Evolutionary conservation across 2,797 vertebrate genomes (phyloP).

Genomic region (Rhinophrynus dorsalis): DNA sequence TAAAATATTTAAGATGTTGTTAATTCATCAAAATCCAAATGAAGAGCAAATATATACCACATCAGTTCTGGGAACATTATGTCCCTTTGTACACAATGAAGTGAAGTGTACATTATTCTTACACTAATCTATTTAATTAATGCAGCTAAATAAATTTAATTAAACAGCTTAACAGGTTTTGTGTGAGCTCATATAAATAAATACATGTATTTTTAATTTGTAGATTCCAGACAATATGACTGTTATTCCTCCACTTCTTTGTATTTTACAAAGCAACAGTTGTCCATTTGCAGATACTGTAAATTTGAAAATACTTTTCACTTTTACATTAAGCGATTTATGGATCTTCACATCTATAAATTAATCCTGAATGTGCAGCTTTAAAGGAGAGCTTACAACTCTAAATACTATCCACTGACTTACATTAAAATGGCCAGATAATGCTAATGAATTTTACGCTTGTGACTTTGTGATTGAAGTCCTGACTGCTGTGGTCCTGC

Average conservation of each 20-base stretch:
- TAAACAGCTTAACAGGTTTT: slow-evolving; percentile 26
- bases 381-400: not conserved
- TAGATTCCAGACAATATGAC: not conserved
- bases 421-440: no score
- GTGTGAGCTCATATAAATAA: slow-evolving; percentile 20
- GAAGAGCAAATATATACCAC: not conserved
- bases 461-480: no score
- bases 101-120: slow-evolving; percentile 12
- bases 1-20: slow-evolving; percentile 9
- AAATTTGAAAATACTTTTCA: slow-evolving; percentile 18
- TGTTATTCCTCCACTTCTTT: not conserved
- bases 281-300: not conserved
- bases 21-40: not conserved
- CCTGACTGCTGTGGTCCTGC: no score
- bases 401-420: not conserved
- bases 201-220: slow-evolving; percentile 39
- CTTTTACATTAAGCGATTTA: not conserved
- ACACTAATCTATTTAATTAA: slow-evolving; percentile 45
- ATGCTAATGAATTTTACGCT: no score
- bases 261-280: slow-evolving; percentile 8
- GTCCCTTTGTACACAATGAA: slow-evolving; percentile 9
- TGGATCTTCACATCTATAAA: not conserved
- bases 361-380: slow-evolving; percentile 1
- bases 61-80: slow-evolving; percentile 3
- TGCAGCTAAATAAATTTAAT: slow-evolving; percentile 43